Evolutionary conservation across 2,113 vertebrate genomes (phyloP), one percentile per base, ranked within the genome.

Genomic region (Sprattus sprattus): DNA sequence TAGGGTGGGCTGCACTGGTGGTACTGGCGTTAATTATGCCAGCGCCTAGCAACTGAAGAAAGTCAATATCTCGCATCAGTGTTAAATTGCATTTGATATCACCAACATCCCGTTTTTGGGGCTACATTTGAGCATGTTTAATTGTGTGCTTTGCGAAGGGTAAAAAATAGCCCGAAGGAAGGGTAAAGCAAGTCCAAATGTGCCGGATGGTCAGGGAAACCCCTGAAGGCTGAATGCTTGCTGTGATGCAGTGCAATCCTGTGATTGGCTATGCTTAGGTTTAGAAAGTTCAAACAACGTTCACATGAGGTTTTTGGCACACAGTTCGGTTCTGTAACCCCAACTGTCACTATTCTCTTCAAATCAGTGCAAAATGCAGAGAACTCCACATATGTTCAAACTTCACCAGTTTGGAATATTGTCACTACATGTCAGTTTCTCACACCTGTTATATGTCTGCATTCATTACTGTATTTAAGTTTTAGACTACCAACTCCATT

Each of bases 181-280:
- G 90, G 88, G 90, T 89, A 91, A 89, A 91, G 89, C 88, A 89
- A 88, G 90, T 91, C 91, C 84, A 89, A 91, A 89, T 89, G 88
- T 89, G 90, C 87, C 86, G 84, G 83, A 88, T 89, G 85, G 88
- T 91, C 89, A 88, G 89, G 90, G 91, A 90, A 83, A 89, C 84
- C 6, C 86, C 90, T 91, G 85, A 83, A 86, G 88, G 88, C 89
- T 87, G 81, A 84, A 46, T 82, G 86, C 85, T 84, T 78, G 87
- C 85, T 82, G 86, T 89, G 81, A 87, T 28, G n/a, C 64, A 28
- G 87, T 71, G 90, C 88, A 91, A 89, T 90, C 92, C 92, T 67
- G 64, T 28, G n/a, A 67, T 67, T 67, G 64, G 64, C 64, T 67
- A 67, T 25, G n/a, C n/a, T 10, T 67, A 8, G 16, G n/a, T 28